These are phyloP conservation scores for Himalopsyche phryganea DNA, from an alignment of 1,140 invertebrate genomes.

Conservation along the genomic window DNA sequence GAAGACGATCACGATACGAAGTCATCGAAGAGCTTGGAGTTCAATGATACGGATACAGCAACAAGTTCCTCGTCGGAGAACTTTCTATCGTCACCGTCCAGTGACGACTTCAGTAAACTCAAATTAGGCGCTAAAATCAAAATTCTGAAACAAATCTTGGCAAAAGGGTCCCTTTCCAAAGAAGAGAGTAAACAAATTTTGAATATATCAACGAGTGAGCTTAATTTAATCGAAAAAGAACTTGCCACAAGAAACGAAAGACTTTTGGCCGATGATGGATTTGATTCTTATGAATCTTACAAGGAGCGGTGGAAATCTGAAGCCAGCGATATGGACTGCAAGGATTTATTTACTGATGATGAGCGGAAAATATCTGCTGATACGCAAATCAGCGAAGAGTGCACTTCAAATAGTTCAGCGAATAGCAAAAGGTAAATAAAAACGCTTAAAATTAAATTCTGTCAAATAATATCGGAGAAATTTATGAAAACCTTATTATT, in stretches of 20 bases:
- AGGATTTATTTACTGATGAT: background rate
- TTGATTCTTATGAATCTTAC: background rate
- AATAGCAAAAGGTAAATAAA: conserved; percentile 8
- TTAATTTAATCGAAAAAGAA: conserved; percentile 22
- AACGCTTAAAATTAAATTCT: too few species aligned
- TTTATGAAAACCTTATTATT: background rate
- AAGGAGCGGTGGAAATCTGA: background rate
- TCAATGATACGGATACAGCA: too few species aligned
- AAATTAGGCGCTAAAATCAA: conserved; percentile 19
- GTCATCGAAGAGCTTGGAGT: too few species aligned
- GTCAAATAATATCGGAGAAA: background rate
- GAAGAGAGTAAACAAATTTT: conserved; percentile 1
- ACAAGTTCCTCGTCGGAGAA: conserved; percentile 19
- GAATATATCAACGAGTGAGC: conserved; percentile 23
- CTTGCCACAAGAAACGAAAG: background rate
- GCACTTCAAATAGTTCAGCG: conserved; percentile 3
- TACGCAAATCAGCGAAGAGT: conserved; percentile 1
- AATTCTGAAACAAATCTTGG: conserved; percentile 22
- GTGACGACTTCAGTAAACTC: conserved; percentile 5
- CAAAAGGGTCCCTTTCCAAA: conserved; percentile 1
- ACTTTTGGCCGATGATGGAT: background rate
- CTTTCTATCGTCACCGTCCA: background rate
- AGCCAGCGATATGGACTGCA: background rate
- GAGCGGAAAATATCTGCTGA: background rate
- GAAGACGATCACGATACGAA: conserved; percentile 13